Evolutionary conservation across 2,113 vertebrate genomes (phyloP).

Genomic region (Callocephalon fimbriatum): DNA sequence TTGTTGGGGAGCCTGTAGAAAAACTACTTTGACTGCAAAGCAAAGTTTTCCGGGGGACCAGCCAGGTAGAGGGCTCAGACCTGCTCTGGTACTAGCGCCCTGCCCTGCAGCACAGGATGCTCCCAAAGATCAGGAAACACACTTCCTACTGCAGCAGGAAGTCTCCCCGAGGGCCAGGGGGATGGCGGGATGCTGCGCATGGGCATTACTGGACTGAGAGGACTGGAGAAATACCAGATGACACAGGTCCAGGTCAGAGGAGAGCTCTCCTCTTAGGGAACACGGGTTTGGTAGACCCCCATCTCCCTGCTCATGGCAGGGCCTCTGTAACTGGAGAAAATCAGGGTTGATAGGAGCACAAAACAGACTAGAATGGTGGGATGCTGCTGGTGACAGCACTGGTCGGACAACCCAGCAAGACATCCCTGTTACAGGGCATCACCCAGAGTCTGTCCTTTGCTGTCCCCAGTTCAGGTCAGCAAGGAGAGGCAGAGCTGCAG

Average conservation of each 20-base stretch:
- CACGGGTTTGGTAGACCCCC: not conserved
- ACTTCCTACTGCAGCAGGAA: not conserved
- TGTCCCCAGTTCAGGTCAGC: not conserved
- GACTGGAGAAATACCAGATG: not conserved
- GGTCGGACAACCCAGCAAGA: not conserved
- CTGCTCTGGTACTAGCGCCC: not conserved
- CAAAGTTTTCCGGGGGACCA: no score
- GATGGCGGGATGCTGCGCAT: rapidly evolving
- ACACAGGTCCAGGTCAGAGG: not conserved
- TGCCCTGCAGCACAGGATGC: not conserved
- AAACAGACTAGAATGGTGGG: not conserved
- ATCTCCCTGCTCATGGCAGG: not conserved
- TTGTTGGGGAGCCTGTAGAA: no score
- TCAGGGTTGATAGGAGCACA: not conserved
- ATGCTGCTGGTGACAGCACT: not conserved
- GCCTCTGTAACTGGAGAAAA: not conserved
- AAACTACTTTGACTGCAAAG: no score
- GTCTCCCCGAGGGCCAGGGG: rapidly evolving
- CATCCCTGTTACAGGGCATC: not conserved
- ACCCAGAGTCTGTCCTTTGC: not conserved
- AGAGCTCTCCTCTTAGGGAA: not conserved
- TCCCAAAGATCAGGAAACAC: not conserved
- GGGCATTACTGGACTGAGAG: not conserved
- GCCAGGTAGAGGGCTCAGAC: not conserved
- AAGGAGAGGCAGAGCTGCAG: not conserved